Evolutionary conservation across 2,113 vertebrate species (phyloP).

Genomic region (Leptodactylus fuscus): DNA sequence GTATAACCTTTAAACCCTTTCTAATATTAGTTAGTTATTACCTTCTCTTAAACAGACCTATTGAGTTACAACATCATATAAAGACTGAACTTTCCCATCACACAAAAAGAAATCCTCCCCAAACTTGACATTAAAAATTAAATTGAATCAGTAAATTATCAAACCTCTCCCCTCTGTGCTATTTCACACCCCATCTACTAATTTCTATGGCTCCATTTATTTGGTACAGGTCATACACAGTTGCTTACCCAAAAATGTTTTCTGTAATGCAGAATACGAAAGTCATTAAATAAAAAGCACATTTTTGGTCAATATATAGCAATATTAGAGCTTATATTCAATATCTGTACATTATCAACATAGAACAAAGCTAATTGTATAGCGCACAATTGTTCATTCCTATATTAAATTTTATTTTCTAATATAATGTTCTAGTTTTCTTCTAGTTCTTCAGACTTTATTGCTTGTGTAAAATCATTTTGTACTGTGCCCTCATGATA

Average conservation of each 20-base stretch:
- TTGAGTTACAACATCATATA: conserved; percentile 40
- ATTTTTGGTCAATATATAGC: neutral
- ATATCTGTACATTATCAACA: no score
- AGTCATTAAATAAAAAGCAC: neutral
- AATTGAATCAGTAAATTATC: conserved; percentile 55
- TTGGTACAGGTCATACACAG: neutral
- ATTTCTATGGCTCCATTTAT: conserved; percentile 24
- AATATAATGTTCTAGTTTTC: neutral
- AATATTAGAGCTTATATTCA: neutral
- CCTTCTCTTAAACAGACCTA: conserved; percentile 20
- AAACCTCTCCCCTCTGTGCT: conserved; percentile 17
- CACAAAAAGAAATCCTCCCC: conserved; percentile 39
- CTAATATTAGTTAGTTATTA: conserved; percentile 27
- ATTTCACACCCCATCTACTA: conserved; percentile 49
- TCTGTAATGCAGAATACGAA: conserved; percentile 8
- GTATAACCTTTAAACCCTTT: conserved; percentile 25
- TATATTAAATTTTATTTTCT: no score
- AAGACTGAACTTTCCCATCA: conserved; percentile 35
- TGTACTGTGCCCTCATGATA: neutral
- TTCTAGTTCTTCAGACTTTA: neutral
- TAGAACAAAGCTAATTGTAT: no score
- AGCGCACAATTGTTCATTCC: no score
- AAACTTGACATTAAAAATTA: conserved; percentile 47
- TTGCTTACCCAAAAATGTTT: neutral
- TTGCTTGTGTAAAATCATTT: neutral